Evolutionary conservation across 2,888 invertebrate species (phyloP).

Genomic region (Trachelus iudaicus): DNA sequence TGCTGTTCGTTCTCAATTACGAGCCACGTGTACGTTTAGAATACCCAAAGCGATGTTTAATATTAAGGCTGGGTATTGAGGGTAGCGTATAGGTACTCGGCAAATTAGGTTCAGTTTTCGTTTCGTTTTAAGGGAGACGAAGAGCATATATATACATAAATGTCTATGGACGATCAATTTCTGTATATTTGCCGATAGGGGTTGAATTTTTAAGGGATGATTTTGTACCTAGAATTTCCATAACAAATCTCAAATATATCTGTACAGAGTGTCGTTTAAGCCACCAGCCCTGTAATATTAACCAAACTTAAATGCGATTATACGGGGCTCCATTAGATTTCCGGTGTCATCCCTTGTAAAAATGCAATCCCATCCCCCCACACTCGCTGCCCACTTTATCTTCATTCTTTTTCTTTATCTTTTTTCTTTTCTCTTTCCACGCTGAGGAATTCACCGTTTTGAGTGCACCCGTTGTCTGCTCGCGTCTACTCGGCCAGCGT

Average conservation of each 20-base stretch:
- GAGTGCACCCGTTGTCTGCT: neutral
- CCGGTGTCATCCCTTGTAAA: neutral
- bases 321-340: neutral
- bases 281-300: neutral
- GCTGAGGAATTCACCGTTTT: neutral
- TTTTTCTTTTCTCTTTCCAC: neutral
- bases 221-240: neutral
- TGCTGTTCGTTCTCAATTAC: neutral
- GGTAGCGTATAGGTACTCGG: neutral
- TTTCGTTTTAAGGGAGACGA: neutral
- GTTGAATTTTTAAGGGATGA: neutral
- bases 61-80: neutral
- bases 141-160: neutral
- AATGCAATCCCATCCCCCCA: neutral
- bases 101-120: neutral
- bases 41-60: neutral
- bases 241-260: no score
- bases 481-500: neutral
- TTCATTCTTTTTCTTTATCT: neutral
- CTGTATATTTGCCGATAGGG: neutral
- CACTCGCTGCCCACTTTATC: neutral
- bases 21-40: neutral
- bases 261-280: no score
- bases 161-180: neutral
- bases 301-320: neutral